Base-by-base conservation (phyloP, 37 sponge, comb jelly and placozoan species). In the Diacarnus erythraeanus region DNA sequence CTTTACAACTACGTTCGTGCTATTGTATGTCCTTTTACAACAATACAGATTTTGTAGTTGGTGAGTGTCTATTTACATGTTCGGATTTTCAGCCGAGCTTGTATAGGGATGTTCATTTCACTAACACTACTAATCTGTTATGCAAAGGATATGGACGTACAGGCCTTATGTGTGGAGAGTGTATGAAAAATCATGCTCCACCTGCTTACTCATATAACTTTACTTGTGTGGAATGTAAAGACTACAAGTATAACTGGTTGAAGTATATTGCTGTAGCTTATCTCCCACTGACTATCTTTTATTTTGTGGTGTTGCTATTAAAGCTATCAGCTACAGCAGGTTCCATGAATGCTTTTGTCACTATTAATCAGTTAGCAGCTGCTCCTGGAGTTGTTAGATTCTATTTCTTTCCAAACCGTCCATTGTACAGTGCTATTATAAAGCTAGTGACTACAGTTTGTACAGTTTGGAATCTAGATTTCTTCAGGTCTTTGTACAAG, bases 251-350 rank as follows among this genome's bases (percentile, higher is more conserved):
- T 33, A 69, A 68, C 59, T 56, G 57, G 70, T 35, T 47, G 39
- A 68, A 69, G 40, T 80, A 80, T 20, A 6, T 80, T 34, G 57
- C 27, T 42, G 12, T 56, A 12, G 58, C 80, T 15, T 76, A 74
- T 64, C n/a, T 84, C 1, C 92, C 92, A 58, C 38, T 83, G 2
- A 86, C 84, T 2, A 1, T 86, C 0, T 67, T 91, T 35, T 74
- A 82, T 60, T 35, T 81, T 12, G 23, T 78, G 10, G 36, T 86
- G 27, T 33, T 91, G 38, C 10, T 86, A 5, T 83, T 91, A 37
- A 66, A 74, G 40, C 60, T 86, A 69, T 6, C 4, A 37, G 39
- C 39, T 20, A 69, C 39, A 9, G 25, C 69, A 3, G 39, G 69
- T 31, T 25, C 20, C 3, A 37, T 69, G 69, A 31, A 33, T 31